Conservation (phyloP, 2,113 vertebrate species). For the Pedetes capensis region DNA sequence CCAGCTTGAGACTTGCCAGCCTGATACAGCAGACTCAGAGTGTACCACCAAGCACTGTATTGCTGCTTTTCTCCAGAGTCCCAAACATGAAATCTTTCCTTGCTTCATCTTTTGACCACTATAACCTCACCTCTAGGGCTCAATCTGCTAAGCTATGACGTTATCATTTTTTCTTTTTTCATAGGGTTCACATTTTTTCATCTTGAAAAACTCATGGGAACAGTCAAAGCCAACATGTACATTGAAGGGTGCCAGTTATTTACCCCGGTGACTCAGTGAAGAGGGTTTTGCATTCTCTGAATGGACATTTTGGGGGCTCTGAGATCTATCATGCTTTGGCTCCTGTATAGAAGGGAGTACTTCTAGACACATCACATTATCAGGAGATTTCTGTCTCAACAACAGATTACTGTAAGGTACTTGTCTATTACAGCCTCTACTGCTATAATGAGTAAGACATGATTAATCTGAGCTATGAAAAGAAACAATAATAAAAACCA, state of each 20-base stretch:
- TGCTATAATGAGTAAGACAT: slow-evolving; percentile 57
- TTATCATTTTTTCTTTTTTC: not conserved
- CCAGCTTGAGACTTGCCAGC: not conserved
- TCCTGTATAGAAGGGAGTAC: slow-evolving; percentile 23
- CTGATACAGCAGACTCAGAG: not conserved
- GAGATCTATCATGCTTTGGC: slow-evolving; percentile 28
- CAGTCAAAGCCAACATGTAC: not conserved
- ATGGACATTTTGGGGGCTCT: not conserved
- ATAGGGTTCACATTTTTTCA: not conserved
- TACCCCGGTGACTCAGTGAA: not conserved
- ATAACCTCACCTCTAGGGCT: not conserved
- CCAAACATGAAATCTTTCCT: not conserved
- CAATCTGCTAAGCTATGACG: not conserved
- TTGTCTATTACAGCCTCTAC: slow-evolving; percentile 48
- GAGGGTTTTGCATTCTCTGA: not conserved
- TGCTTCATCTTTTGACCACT: not conserved
- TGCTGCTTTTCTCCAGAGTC: not conserved
- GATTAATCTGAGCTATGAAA: slow-evolving; percentile 67
- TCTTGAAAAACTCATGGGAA: not conserved
- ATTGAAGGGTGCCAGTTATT: not conserved
- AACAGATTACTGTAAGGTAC: slow-evolving; percentile 59
- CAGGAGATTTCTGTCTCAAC: slow-evolving; percentile 57
- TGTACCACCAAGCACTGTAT: not conserved
- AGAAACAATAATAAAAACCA: slow-evolving; percentile 62
- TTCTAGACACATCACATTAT: slow-evolving; percentile 52